Conservation (phyloP, 2,113 vertebrate species). For the Gobiocypris rarus region DNA sequence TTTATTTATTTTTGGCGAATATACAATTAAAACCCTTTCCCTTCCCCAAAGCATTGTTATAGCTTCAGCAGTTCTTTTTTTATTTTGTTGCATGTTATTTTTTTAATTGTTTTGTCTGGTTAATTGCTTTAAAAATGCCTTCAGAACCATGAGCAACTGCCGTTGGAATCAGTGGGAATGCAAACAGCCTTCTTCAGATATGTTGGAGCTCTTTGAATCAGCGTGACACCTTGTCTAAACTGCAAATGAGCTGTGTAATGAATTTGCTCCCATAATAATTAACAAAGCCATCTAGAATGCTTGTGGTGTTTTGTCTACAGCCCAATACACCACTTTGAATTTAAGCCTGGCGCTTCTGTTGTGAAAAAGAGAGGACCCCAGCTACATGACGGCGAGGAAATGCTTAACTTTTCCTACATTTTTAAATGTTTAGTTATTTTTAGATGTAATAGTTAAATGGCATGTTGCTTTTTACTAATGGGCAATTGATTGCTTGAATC, state of each 20-base stretch:
- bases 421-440: neutral
- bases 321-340: neutral
- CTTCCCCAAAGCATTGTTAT: too few relatives aligned
- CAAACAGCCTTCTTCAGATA: neutral
- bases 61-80: too few relatives aligned
- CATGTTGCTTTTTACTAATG: neutral
- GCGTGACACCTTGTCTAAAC: neutral
- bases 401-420: neutral
- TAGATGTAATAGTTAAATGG: neutral
- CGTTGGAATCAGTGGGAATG: neutral
- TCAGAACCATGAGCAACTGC: neutral
- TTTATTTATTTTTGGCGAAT: too few relatives aligned
- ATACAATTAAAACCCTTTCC: too few relatives aligned
- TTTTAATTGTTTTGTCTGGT: neutral
- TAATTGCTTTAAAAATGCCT: neutral
- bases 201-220: neutral
- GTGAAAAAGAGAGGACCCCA: too few relatives aligned
- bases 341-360: neutral
- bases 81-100: neutral
- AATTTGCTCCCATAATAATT: neutral
- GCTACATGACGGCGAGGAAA: neutral
- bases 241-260: neutral
- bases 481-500: too few relatives aligned
- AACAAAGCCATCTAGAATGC: slow-evolving; percentile 2
- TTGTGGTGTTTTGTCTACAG: neutral